A percentile compares a stretch with the other conserved stretches of the same genome.
These are phyloP conservation scores for Pachyramphus minor DNA, from an alignment of 2,113 vertebrate species.

Conservation along the genomic window DNA sequence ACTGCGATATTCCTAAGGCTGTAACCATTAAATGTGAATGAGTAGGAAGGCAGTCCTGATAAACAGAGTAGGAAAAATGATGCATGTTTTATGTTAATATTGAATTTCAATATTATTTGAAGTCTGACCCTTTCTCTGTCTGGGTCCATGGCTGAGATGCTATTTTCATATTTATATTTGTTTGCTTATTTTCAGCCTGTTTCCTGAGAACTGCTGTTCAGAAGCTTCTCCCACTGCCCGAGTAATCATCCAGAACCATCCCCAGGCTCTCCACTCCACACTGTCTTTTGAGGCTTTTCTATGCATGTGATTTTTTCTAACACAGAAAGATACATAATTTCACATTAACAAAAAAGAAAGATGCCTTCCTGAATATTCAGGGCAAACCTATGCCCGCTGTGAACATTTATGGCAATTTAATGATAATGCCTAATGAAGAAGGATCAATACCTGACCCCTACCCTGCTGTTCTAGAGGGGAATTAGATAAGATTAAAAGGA, in stretches of 20 bases:
- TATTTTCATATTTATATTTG: too few species aligned
- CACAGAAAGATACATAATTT: neutral
- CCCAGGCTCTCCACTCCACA: neutral
- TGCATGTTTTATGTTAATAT: conserved; percentile 72
- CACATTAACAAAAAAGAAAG: neutral
- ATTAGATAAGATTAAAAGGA: neutral
- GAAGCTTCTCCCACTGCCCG: neutral
- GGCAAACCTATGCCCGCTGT: neutral
- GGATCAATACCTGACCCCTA: neutral
- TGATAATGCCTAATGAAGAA: neutral
- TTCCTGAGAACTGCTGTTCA: conserved; percentile 71
- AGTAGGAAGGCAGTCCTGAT: conserved; percentile 79
- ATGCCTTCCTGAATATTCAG: neutral
- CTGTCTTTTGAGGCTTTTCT: neutral
- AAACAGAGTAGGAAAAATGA: conserved; percentile 78
- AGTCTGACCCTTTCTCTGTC: conserved; percentile 84
- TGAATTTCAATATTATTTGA: conserved; percentile 80
- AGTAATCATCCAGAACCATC: neutral
- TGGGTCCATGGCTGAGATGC: conserved; percentile 83
- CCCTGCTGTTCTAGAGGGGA: neutral
- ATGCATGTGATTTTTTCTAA: neutral
- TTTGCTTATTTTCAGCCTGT: conserved; percentile 86
- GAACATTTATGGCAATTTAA: neutral
- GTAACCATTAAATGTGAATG: conserved; percentile 85
- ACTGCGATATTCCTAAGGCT: conserved; percentile 75